Evolutionary conservation across 2,113 vertebrate genomes (phyloP), one percentile per base, ranked within the genome.

Genomic region (Zosterops borbonicus): DNA sequence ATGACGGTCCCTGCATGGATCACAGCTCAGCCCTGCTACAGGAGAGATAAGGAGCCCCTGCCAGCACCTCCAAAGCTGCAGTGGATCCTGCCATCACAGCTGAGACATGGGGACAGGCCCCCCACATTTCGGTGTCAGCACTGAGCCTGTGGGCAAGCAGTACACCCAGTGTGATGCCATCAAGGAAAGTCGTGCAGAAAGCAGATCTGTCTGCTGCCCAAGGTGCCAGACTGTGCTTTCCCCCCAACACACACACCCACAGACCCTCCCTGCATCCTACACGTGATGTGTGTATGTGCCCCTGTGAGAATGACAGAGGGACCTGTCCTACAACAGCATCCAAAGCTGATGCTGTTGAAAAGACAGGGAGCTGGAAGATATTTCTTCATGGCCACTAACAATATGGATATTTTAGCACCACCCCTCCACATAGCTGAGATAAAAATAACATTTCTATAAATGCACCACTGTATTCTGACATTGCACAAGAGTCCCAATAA

Each of bases 361-460:
- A 59, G 71, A 76, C 27, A 52, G 22, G 64, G 44, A 71, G 41
- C 27, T 74, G 50, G 44, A 85, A 87, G 78, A 56, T 44, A 58
- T 23, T 83, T 53, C 44, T 79, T 89, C n/a, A 65, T 0, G 1
- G 52, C 29, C 49, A 73, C 55, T 75, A 90, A 87, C 46, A 91
- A 64, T 67, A 44, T 41, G 68, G 53, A 73, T 75, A 60, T 31
- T 94, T 91, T 52, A 91, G 69, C 82, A 92, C 67, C 77, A 14
- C 42, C 74, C 91, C 55, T 92, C 42, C 37, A 53, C 86, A 90
- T 42, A 94, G 76, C 84, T 69, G 35, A 92, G 94, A 92, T n/a
- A 92, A 95, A 96, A 92, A 97, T 93, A 88, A 68, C 70, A 44
- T 75, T 94, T 79, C 93, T 89, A 91, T 87, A 93, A 93, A 91